Percentiles rank a stretch among this genome's conserved stretches.
Evolutionary conservation across 2,113 vertebrate species (phyloP).

Genomic region (Galbula dea): DNA sequence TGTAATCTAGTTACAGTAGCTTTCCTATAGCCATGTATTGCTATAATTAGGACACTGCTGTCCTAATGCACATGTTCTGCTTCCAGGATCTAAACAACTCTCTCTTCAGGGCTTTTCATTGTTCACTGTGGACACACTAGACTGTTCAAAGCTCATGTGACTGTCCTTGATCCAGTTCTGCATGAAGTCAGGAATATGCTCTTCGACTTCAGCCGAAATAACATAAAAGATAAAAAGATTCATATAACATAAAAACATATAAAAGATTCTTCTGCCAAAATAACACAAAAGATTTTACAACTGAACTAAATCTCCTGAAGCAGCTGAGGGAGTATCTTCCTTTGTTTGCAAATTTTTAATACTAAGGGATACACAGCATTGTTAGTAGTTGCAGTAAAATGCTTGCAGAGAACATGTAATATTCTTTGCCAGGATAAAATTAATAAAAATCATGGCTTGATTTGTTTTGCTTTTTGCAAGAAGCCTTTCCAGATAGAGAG

Average conservation of each 20-base stretch:
- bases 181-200: neutral
- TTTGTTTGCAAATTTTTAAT: neutral
- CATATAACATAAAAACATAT: too few species aligned
- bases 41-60: neutral
- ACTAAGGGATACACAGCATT: neutral
- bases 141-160: neutral
- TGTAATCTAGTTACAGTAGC: neutral
- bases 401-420: neutral
- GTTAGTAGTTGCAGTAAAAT: neutral
- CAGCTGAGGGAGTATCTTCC: neutral
- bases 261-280: neutral
- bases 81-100: neutral
- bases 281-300: neutral
- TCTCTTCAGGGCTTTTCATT: neutral
- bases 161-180: neutral
- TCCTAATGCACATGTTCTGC: neutral
- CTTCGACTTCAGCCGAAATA: neutral
- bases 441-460: neutral
- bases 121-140: neutral
- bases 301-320: neutral
- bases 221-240: neutral
- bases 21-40: neutral
- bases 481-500: neutral
- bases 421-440: neutral
- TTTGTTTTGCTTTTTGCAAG: neutral